Evolutionary conservation across 1,140 invertebrate genomes (phyloP).

Genomic region (Neuroterus valhalla): DNA sequence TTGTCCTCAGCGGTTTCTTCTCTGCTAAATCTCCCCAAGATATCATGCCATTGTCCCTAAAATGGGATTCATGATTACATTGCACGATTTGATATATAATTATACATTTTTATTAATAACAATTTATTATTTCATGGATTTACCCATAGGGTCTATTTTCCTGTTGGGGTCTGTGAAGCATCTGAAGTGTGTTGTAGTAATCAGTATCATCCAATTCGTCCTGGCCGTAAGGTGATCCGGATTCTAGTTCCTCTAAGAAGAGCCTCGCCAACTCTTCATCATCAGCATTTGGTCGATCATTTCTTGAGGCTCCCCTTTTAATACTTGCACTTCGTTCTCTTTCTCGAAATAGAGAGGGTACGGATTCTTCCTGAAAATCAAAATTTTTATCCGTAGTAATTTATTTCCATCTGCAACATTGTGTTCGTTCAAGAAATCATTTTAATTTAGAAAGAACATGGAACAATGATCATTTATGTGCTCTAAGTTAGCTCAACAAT

Average conservation of each 20-base stretch:
- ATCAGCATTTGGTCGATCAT: constrained; percentile 36
- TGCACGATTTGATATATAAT: background rate
- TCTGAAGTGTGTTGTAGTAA: constrained; percentile 48
- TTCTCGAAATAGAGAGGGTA: constrained; percentile 65
- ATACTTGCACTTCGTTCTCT: constrained; percentile 55
- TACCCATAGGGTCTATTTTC: constrained; percentile 53
- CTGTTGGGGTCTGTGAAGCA: constrained; percentile 44
- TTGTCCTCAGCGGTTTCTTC: constrained; percentile 24
- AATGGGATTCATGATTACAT: background rate
- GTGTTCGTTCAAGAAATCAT: too few species aligned
- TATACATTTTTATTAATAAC: background rate
- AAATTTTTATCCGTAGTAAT: too few species aligned
- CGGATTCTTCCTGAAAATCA: constrained; percentile 47
- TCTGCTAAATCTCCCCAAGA: constrained; percentile 36
- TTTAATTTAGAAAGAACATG: too few species aligned
- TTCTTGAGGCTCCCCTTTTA: constrained; percentile 42
- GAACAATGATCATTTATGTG: too few species aligned
- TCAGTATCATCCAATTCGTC: constrained; percentile 48
- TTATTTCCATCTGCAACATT: too few species aligned
- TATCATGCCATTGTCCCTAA: constrained; percentile 48
- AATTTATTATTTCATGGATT: constrained; percentile 7
- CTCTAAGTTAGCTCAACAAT: too few species aligned
- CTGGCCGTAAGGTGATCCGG: constrained; percentile 36
- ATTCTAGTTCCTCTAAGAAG: constrained; percentile 51
- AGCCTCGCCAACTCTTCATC: constrained; percentile 53